Conservation (phyloP, 2,888 invertebrate species). For the Muschampia plurimacula region DNA sequence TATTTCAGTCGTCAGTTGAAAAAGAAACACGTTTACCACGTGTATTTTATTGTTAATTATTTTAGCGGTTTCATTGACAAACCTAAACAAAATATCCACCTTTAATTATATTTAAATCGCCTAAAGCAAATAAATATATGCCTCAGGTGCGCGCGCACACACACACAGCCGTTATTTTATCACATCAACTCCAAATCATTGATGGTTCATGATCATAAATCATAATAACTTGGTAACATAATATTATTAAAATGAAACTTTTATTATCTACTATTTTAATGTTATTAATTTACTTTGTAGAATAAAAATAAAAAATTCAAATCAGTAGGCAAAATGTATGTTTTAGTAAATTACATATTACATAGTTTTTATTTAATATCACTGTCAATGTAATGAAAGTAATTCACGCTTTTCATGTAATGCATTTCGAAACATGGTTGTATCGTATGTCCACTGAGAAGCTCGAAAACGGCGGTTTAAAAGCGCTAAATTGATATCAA, state of each 20-base stretch:
- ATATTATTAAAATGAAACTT: no score
- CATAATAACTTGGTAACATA: neutral
- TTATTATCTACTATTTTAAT: no score
- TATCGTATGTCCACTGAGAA: neutral
- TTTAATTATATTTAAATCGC: neutral
- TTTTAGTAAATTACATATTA: no score
- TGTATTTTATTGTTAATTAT: neutral
- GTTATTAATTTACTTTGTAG: no score
- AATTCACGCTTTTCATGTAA: no score
- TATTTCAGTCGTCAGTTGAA: neutral
- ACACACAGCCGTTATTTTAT: neutral
- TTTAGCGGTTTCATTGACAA: neutral
- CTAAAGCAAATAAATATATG: neutral
- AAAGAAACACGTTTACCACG: neutral
- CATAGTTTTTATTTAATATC: no score
- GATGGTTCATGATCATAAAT: neutral
- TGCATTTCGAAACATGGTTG: neutral
- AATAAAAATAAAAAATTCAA: no score
- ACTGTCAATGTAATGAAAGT: no score
- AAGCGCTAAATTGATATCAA: constrained; percentile 9
- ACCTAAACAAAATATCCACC: neutral
- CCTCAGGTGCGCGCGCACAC: neutral
- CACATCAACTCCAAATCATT: neutral
- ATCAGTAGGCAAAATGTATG: no score
- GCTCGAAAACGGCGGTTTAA: constrained; percentile 7